Conservation (phyloP, 2,888 invertebrate genomes). For the Conomelus anceps region DNA sequence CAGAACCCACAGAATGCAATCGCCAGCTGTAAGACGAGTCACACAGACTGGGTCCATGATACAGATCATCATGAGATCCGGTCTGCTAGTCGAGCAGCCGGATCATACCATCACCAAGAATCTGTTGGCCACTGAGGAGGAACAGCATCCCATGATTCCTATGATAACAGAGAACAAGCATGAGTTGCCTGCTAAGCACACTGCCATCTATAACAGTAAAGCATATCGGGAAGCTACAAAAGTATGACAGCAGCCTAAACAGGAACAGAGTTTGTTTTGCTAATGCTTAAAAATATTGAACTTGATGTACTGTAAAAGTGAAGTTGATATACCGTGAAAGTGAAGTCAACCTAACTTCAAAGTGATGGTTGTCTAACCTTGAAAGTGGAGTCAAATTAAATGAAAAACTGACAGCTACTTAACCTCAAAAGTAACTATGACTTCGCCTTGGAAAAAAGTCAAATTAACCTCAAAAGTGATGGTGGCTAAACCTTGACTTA, state of each 20-base stretch:
- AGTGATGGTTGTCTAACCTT: too few species aligned
- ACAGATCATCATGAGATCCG: constrained; percentile 1
- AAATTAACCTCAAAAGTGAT: too few species aligned
- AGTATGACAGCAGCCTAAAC: not conserved
- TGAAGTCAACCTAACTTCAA: too few species aligned
- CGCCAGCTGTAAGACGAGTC: constrained; percentile 14
- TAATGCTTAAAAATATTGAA: too few species aligned
- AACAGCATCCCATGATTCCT: not conserved
- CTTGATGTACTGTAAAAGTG: too few species aligned
- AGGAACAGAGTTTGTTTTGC: not conserved
- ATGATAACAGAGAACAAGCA: not conserved
- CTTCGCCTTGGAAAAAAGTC: too few species aligned
- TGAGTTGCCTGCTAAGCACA: not conserved
- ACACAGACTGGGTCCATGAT: not conserved
- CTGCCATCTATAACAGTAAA: not conserved
- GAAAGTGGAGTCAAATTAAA: too few species aligned
- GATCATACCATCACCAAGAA: not conserved
- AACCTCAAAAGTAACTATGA: too few species aligned
- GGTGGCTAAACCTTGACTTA: too few species aligned
- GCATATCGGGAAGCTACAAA: not conserved
- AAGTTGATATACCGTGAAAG: too few species aligned
- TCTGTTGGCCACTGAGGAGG: not conserved
- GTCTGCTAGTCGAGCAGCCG: not conserved
- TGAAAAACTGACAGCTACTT: too few species aligned
- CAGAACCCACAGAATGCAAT: not conserved